Conservation (phyloP, 2,113 vertebrate genomes). For the Heloderma charlesbogerti region DNA sequence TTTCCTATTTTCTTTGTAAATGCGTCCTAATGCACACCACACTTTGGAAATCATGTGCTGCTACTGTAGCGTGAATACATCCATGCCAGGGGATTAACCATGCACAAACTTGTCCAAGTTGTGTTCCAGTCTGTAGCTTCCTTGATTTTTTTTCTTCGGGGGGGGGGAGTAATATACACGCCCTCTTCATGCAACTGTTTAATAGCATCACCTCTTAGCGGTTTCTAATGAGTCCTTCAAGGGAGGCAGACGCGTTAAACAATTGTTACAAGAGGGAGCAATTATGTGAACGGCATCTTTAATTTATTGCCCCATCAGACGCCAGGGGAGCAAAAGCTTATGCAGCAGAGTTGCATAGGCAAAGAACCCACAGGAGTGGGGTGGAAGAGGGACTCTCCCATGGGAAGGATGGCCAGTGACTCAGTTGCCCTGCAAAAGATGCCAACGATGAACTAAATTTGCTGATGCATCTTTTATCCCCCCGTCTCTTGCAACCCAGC, state of each 20-base stretch:
- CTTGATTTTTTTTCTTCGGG: background rate
- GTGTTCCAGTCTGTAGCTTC: conserved; percentile 15
- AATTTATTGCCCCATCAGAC: conserved; percentile 43
- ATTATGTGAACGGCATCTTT: conserved; percentile 36
- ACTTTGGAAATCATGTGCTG: too few species aligned
- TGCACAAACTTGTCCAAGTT: conserved; percentile 44
- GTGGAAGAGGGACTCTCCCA: background rate
- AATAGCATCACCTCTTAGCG: conserved; percentile 34
- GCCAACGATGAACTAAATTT: background rate
- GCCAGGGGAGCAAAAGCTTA: background rate
- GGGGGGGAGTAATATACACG: background rate
- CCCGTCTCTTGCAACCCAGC: background rate
- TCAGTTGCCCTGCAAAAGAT: background rate
- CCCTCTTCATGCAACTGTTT: background rate
- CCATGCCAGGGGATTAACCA: background rate
- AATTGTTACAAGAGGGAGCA: conserved; percentile 42
- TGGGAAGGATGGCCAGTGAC: background rate
- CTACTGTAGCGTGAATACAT: too few species aligned
- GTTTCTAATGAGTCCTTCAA: conserved; percentile 40
- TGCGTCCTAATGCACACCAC: background rate
- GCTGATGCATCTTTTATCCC: background rate
- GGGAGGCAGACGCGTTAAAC: conserved; percentile 12
- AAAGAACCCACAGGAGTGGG: background rate
- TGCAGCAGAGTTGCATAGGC: background rate
- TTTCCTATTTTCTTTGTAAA: background rate